These are phyloP conservation scores for Choloepus hoffmanni DNA, from an alignment of 2,113 vertebrate genomes.

Conservation along the genomic window DNA sequence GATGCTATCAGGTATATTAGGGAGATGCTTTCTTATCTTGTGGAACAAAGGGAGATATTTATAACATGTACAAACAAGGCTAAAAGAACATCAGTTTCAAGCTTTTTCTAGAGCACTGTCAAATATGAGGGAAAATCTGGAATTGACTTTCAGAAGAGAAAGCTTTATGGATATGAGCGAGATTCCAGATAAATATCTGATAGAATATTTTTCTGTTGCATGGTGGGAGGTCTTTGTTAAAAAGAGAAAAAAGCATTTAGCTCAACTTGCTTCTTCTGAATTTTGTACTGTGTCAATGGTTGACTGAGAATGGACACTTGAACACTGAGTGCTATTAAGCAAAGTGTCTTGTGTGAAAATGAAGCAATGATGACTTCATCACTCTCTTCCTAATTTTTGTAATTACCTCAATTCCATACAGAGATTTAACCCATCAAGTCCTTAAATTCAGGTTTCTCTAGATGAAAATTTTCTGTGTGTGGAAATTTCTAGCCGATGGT, in stretches of 20 bases:
- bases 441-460: neutral
- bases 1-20: neutral
- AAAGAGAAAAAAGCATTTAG: neutral
- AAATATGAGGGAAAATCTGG: neutral
- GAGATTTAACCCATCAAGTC: neutral
- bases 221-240: neutral
- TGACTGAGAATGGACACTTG: neutral
- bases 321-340: neutral
- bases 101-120: neutral
- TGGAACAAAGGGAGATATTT: neutral
- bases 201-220: neutral
- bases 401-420: neutral
- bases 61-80: neutral
- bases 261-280: neutral
- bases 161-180: neutral
- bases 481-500: neutral
- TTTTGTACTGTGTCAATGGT: neutral
- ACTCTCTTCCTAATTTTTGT: neutral
- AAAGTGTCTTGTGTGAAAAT: neutral
- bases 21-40: neutral
- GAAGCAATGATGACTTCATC: neutral
- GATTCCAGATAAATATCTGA: conserved; percentile 43
- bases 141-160: neutral
- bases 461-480: neutral
- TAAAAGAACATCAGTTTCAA: neutral